These are phyloP conservation scores for Drosophila carrolli DNA, from an alignment of 1,140 invertebrate species.

Conservation along the genomic window DNA sequence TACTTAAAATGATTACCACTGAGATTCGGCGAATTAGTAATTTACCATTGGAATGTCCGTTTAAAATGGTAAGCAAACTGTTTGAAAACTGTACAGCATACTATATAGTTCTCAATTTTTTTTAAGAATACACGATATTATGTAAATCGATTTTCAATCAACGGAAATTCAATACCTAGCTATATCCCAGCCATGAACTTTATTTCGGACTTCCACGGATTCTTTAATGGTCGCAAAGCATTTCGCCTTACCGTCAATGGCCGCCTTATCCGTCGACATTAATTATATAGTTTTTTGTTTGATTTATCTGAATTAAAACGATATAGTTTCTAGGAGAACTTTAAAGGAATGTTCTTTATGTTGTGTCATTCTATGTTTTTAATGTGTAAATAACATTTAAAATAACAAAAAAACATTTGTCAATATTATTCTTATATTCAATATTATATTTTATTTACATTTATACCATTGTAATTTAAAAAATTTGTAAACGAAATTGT, in stretches of 20 bases:
- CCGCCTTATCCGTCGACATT: neutral
- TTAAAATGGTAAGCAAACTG: slow-evolving; percentile 22
- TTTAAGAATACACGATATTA: slow-evolving; percentile 19
- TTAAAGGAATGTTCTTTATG: no score
- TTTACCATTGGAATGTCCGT: slow-evolving; percentile 39
- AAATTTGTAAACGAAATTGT: no score
- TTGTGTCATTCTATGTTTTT: no score
- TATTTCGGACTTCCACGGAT: neutral
- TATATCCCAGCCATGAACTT: slow-evolving; percentile 23
- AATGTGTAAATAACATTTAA: no score
- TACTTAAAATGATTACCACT: slow-evolving; percentile 4
- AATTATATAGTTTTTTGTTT: no score
- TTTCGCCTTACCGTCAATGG: neutral
- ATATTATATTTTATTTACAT: no score
- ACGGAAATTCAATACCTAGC: slow-evolving; percentile 22
- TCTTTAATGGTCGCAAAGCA: neutral
- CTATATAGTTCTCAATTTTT: neutral
- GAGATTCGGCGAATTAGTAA: slow-evolving; percentile 17
- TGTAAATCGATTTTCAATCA: slow-evolving; percentile 12
- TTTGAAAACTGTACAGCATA: neutral
- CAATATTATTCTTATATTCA: no score
- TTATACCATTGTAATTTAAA: no score
- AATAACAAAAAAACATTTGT: no score
- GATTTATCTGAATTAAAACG: no score
- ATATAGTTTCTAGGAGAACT: no score